These are phyloP conservation scores for Chrysotoxum bicinctum DNA, from an alignment of 2,888 invertebrate genomes.

Conservation along the genomic window DNA sequence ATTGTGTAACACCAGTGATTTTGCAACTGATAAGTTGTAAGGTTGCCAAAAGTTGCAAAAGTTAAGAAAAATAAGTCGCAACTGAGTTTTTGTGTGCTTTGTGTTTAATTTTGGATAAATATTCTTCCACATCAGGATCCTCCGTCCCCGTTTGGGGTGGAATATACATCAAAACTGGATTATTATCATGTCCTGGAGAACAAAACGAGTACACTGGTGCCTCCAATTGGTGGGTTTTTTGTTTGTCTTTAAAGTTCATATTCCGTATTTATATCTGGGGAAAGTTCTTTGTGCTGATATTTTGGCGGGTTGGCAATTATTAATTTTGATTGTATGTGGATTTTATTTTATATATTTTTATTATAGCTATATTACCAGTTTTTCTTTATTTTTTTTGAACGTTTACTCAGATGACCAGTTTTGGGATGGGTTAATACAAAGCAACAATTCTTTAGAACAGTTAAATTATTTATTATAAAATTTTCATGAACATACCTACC, in stretches of 20 bases:
- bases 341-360: background rate
- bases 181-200: constrained; percentile 74
- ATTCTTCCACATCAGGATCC: constrained; percentile 30
- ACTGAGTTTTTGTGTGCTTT: constrained; percentile 13
- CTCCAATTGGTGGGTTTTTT: constrained; percentile 73
- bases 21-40: background rate
- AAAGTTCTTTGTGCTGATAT: constrained; percentile 21
- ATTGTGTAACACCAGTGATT: constrained; percentile 13
- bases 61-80: background rate
- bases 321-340: constrained; percentile 15
- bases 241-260: background rate
- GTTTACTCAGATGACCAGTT: constrained; percentile 7
- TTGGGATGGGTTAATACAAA: background rate
- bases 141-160: constrained; percentile 17
- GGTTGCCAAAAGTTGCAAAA: constrained; percentile 1
- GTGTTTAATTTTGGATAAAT: constrained; percentile 37
- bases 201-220: constrained; percentile 72
- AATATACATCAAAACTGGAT: constrained; percentile 74
- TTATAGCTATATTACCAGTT: background rate
- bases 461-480: background rate
- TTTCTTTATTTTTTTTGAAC: constrained; percentile 1
- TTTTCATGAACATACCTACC: background rate
- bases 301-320: constrained; percentile 18
- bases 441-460: background rate
- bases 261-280: background rate